Percentiles rank a stretch among this genome's conserved stretches.
Conservation (phyloP, 2,888 invertebrate species). For the Epicampocera succincta region DNA sequence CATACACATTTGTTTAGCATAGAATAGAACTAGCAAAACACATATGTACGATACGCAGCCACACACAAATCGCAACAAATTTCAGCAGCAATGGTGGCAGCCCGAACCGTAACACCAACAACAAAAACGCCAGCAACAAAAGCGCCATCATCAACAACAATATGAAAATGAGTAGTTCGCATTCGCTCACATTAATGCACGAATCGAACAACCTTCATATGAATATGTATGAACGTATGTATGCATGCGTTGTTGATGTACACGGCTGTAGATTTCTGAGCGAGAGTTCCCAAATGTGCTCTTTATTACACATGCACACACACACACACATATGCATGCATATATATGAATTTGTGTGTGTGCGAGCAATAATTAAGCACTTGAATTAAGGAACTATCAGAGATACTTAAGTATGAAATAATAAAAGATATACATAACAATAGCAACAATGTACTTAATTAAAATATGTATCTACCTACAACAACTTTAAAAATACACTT, state of each 20-base stretch:
- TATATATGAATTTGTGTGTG: not conserved
- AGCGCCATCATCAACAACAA: slow-evolving; percentile 12
- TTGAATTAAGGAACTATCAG: slow-evolving; percentile 40
- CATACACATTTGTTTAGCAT: slow-evolving; percentile 23
- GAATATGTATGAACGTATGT: not conserved
- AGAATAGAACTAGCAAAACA: slow-evolving; percentile 44
- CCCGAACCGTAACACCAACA: slow-evolving; percentile 5
- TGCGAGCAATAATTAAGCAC: not conserved
- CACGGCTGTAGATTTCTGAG: too few species aligned
- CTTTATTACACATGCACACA: too few species aligned
- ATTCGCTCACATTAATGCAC: slow-evolving; percentile 17
- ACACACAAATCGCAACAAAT: slow-evolving; percentile 10
- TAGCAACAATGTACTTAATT: slow-evolving; percentile 1
- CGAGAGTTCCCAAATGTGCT: too few species aligned
- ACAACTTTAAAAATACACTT: too few species aligned
- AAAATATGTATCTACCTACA: too few species aligned
- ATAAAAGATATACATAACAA: slow-evolving; percentile 3
- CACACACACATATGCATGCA: too few species aligned
- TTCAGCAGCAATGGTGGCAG: slow-evolving; percentile 31
- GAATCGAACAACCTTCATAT: not conserved
- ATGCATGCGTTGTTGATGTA: not conserved
- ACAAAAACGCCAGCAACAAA: slow-evolving; percentile 4
- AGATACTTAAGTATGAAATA: slow-evolving; percentile 51
- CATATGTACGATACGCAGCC: slow-evolving; percentile 3
- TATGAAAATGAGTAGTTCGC: slow-evolving; percentile 26